Conservation (phyloP, 2,113 vertebrate genomes). For the Emydocephalus ijimae region DNA sequence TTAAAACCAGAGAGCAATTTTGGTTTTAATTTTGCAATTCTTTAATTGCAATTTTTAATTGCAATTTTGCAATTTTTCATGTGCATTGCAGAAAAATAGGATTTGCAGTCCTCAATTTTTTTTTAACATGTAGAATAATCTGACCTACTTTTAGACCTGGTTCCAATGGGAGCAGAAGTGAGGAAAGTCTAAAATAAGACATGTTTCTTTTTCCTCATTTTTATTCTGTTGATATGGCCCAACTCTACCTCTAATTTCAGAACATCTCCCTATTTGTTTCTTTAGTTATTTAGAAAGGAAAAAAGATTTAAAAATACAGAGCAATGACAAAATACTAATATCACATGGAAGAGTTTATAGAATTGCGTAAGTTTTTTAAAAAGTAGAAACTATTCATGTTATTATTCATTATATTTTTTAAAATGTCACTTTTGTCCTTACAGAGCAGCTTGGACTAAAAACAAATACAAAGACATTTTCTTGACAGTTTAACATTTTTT, state of each 20-base stretch:
- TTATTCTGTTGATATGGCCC: background rate
- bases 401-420: background rate
- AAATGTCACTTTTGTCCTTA: background rate
- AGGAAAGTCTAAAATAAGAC: background rate
- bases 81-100: background rate
- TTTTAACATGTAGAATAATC: background rate
- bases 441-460: background rate
- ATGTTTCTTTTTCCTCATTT: background rate
- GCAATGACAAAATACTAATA: background rate
- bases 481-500: background rate
- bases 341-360: background rate
- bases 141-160: background rate
- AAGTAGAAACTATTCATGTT: background rate
- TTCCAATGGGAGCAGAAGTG: background rate
- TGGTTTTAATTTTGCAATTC: background rate
- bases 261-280: background rate
- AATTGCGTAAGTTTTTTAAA: background rate
- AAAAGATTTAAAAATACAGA: background rate
- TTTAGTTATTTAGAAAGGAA: background rate
- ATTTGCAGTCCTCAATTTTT: background rate
- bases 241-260: background rate
- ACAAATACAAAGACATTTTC: background rate
- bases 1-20: background rate
- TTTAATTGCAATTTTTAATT: too few species aligned
- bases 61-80: background rate